Evolutionary conservation across 2,113 vertebrate species (phyloP).

Genomic region (Chionodraco myersi): DNA sequence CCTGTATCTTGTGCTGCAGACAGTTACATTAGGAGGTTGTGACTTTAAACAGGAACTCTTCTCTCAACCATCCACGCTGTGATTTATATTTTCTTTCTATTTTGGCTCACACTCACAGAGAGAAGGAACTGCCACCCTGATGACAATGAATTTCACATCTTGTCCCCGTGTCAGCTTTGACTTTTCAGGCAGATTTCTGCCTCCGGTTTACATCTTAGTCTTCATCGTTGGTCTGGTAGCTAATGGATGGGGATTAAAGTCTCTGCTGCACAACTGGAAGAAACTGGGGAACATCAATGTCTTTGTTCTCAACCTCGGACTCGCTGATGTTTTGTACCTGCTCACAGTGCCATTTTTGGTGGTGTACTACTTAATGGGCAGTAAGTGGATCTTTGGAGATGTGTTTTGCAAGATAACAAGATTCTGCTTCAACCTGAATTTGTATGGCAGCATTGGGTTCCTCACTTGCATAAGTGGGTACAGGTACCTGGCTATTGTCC

Average conservation of each 20-base stretch:
- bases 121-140: not conserved
- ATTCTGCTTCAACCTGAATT: constrained; percentile 86
- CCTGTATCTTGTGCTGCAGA: not conserved
- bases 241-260: constrained; percentile 77
- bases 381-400: constrained; percentile 83
- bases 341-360: constrained; percentile 85
- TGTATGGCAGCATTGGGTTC: constrained; percentile 88
- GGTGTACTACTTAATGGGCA: constrained; percentile 72
- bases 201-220: constrained; percentile 78
- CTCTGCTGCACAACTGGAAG: constrained; percentile 63
- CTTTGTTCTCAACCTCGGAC: constrained; percentile 84
- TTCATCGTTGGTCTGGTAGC: constrained; percentile 82
- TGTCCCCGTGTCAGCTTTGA: not conserved
- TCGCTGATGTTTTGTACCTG: constrained; percentile 87
- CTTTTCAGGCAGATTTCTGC: constrained; percentile 77
- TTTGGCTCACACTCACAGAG: no score
- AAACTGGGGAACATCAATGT: constrained; percentile 69
- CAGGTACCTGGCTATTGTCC: constrained; percentile 87
- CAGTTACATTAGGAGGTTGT: accelerated
- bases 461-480: constrained; percentile 89
- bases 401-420: constrained; percentile 83
- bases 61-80: accelerated
- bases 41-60: constrained; percentile 11
- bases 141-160: not conserved
- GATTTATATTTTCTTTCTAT: not conserved